These are phyloP conservation scores for Pissodes strobi DNA, from an alignment of 1,140 invertebrate genomes.

Conservation along the genomic window DNA sequence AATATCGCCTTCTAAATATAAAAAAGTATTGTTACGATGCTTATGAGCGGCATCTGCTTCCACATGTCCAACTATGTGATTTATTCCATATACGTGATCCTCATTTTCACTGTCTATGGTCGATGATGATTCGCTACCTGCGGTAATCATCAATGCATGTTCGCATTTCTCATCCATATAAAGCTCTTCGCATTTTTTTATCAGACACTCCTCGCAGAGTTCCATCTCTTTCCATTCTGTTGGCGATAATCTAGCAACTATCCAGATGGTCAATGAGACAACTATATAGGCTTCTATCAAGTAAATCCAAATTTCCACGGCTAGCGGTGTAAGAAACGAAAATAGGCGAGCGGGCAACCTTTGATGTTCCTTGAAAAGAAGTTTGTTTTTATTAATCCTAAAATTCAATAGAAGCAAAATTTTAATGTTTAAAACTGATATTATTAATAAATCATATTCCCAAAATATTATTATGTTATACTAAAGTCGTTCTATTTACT, in stretches of 20 bases:
- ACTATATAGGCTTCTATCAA: constrained; percentile 74
- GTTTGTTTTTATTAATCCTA: no score
- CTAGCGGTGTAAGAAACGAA: constrained; percentile 84
- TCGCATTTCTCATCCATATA: constrained; percentile 30
- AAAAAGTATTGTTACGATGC: not conserved
- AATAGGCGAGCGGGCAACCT: constrained; percentile 71
- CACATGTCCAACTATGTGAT: not conserved
- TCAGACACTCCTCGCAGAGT: constrained; percentile 58
- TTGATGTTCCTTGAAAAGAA: constrained; percentile 55
- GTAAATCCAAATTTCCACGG: constrained; percentile 81
- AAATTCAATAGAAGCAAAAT: no score
- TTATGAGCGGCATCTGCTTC: not conserved
- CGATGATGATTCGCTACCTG: constrained; percentile 33
- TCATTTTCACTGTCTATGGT: constrained; percentile 41
- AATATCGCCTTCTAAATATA: not conserved
- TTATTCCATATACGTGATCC: constrained; percentile 5
- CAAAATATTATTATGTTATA: no score
- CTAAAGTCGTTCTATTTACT: no score
- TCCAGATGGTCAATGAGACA: constrained; percentile 80
- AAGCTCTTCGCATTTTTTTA: constrained; percentile 36
- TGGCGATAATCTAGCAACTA: constrained; percentile 78
- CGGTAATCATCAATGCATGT: constrained; percentile 14
- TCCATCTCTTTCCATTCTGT: constrained; percentile 80
- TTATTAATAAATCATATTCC: no score
- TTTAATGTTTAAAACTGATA: no score